Base-by-base conservation (phyloP, 2,888 invertebrate genomes). In the Ochropleura plecta region DNA sequence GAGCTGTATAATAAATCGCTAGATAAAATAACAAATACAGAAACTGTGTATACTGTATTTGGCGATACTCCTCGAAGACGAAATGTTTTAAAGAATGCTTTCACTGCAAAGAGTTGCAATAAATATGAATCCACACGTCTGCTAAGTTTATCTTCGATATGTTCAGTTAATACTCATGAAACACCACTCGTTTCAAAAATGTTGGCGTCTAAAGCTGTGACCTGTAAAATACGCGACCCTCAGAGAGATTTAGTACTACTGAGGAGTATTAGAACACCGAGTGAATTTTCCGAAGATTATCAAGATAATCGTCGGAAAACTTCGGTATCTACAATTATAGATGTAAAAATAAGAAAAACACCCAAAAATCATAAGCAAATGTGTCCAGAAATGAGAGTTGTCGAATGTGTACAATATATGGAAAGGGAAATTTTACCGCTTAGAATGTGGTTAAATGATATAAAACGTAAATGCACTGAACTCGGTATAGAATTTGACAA, bases 371-470 rank as follows among this genome's bases (percentile, higher is more conserved):
- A 72, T n/a, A 76, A 51, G 14, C 5, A n/a, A 9, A 59, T 64
- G n/a, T 64, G 64, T 55, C 93, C 93, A n/a, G 91, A 93, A 88
- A 81, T 88, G 64, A 90, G 93, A 85, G 89, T 95, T 18, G 90
- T 92, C 4, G 82, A 93, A 67, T 93, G 92, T 78, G 73, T 92
- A 30, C 88, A 89, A 84, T 85, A 88, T 18, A 91, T 96, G 86
- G 92, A 95, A 89, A 91, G 86, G 55, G 95, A 95, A 89, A 91
- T 96, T 71, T 82, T 90, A 77, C 96, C 96, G 2, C 78, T 96
- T 49, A 93, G 93, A 89, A 75, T 90, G 46, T 88, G 91, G 87
- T 86, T 96, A 5, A 89, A 93, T 77, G 92, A 95, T 73, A 92
- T 96, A 75, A 79, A 93, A 67, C 76, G 70, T 18, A 94, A 95